Percentiles rank a stretch among this genome's conserved stretches.
Evolutionary conservation across 2,797 vertebrate species (phyloP).

Genomic region (Sebastes goodei): DNA sequence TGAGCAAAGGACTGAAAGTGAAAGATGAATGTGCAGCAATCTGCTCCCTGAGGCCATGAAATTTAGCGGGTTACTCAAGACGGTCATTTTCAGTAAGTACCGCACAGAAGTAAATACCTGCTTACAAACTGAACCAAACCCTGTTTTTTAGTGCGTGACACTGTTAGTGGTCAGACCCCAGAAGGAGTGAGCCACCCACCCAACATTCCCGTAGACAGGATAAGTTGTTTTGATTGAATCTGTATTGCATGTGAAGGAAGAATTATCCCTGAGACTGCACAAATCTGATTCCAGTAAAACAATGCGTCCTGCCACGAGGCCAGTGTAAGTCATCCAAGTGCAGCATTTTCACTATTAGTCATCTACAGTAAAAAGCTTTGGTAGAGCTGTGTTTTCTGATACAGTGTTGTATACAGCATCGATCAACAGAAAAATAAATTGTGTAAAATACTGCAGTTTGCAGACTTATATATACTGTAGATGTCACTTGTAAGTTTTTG

Average conservation of each 20-base stretch:
- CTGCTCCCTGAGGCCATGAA: not conserved
- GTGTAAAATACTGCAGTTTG: not conserved
- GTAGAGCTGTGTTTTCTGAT: not conserved
- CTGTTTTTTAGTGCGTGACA: conserved; percentile 53
- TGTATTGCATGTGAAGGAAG: conserved; percentile 60
- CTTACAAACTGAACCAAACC: conserved; percentile 28
- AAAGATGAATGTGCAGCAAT: not conserved
- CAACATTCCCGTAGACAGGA: conserved; percentile 32
- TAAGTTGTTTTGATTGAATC: conserved; percentile 49
- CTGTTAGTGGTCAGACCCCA: conserved; percentile 59
- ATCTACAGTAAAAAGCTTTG: conserved; percentile 2
- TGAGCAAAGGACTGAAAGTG: not conserved
- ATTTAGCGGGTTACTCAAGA: conserved; percentile 17
- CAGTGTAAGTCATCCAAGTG: conserved; percentile 37
- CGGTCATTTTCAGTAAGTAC: conserved; percentile 40
- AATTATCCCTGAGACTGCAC: conserved; percentile 51
- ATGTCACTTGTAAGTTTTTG: not conserved
- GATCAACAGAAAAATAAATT: not conserved
- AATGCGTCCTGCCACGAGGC: conserved; percentile 24
- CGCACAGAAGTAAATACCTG: conserved; percentile 35
- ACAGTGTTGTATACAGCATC: not conserved
- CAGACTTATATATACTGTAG: too few relatives aligned
- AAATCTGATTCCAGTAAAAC: conserved; percentile 63
- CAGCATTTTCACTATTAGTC: conserved; percentile 19
- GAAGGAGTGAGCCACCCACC: conserved; percentile 42